These are phyloP conservation scores for Sebastes vulpes DNA, from an alignment of 2,797 vertebrate genomes.

Conservation along the genomic window DNA sequence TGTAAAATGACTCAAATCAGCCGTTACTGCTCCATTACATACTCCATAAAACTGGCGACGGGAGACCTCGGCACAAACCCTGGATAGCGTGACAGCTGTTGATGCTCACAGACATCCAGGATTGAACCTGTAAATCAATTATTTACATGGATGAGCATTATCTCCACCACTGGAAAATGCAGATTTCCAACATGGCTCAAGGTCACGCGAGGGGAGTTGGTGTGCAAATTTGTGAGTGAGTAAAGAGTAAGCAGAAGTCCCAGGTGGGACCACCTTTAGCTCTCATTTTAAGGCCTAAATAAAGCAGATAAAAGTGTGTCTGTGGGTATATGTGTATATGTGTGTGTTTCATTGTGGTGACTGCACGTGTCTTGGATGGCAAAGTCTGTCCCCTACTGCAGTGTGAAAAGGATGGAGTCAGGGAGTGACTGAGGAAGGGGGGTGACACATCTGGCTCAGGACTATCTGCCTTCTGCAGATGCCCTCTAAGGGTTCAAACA, in stretches of 20 bases:
- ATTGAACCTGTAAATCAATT: conserved; percentile 66
- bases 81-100: conserved; percentile 60
- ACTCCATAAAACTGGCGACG: neutral
- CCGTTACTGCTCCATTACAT: neutral
- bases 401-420: neutral
- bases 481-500: conserved; percentile 54
- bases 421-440: neutral
- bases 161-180: conserved; percentile 42
- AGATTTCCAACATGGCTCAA: conserved; percentile 11
- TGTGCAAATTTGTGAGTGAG: neutral
- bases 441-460: conserved; percentile 35
- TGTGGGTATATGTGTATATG: no score
- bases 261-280: neutral
- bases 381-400: neutral
- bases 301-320: neutral
- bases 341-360: neutral
- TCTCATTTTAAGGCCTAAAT: neutral
- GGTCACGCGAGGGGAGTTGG: conserved; percentile 59
- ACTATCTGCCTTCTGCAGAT: conserved; percentile 9
- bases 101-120: conserved; percentile 31
- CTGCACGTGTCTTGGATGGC: neutral
- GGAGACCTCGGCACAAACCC: neutral
- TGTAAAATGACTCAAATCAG: neutral
- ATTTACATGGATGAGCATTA: conserved; percentile 65
- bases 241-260: neutral